phyloP scores from a whole-genome alignment of 2,888 invertebrate genomes.

The Neocrepidodera transversa region DNA sequence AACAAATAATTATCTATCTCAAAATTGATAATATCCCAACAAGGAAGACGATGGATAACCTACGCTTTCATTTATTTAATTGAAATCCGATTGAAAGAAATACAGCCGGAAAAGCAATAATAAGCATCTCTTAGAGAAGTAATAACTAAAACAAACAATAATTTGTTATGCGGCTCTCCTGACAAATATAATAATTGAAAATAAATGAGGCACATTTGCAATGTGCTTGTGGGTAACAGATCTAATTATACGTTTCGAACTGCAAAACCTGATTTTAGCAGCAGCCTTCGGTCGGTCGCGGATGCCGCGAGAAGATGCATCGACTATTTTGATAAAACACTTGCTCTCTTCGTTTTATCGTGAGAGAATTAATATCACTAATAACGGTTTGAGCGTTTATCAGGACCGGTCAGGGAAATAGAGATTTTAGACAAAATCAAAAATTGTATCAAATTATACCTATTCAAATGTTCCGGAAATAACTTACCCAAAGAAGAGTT shows the following conservation, averaged over 20 bases:
- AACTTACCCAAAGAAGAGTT: too few relatives aligned
- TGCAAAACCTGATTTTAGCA: conserved; percentile 14
- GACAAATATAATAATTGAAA: conserved; percentile 22
- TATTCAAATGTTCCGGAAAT: too few relatives aligned
- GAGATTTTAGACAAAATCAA: too few relatives aligned
- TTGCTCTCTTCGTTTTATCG: conserved; percentile 5
- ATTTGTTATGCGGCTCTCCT: conserved; percentile 15
- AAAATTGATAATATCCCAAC: too few relatives aligned
- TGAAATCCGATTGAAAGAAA: too few relatives aligned
- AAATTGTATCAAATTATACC: too few relatives aligned
- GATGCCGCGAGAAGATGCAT: conserved; percentile 4
- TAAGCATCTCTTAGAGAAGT: background rate
- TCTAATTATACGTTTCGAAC: conserved; percentile 21
- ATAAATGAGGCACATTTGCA: conserved; percentile 19
- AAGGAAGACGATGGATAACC: too few relatives aligned
- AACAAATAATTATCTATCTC: too few relatives aligned
- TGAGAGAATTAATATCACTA: background rate
- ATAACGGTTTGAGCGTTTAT: background rate
- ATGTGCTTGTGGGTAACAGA: conserved; percentile 14
- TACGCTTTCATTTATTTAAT: too few relatives aligned
- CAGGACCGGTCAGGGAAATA: background rate
- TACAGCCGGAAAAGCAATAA: background rate
- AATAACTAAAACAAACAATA: conserved; percentile 13
- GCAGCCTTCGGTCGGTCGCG: conserved; percentile 11
- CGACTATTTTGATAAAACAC: conserved; percentile 10